Evolutionary conservation across 2,888 invertebrate genomes (phyloP).

Genomic region (Torymus aiolomorphi): DNA sequence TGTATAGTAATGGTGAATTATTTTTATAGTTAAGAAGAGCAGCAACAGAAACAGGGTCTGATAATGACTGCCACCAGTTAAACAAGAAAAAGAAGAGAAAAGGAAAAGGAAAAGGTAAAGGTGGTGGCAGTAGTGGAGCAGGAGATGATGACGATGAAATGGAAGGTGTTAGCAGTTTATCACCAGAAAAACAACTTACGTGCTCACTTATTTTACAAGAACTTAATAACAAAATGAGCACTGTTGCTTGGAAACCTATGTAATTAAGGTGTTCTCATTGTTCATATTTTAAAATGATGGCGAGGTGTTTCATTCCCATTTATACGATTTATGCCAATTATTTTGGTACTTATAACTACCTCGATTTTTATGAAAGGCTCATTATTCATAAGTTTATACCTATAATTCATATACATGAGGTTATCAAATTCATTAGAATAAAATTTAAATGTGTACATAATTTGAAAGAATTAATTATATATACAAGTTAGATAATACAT

Average conservation of each 20-base stretch:
- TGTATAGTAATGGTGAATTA: neutral
- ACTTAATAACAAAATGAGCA: conserved; percentile 86
- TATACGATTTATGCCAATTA: conserved; percentile 43
- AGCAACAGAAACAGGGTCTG: conserved; percentile 69
- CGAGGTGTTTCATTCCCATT: conserved; percentile 37
- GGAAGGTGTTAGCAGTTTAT: conserved; percentile 77
- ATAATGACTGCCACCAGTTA: conserved; percentile 72
- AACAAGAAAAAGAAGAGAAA: conserved; percentile 74
- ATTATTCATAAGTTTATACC: conserved; percentile 37
- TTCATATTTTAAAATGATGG: conserved; percentile 17
- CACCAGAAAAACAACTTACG: conserved; percentile 83
- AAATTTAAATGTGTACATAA: conserved; percentile 48
- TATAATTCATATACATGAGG: conserved; percentile 40
- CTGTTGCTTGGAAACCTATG: conserved; percentile 84
- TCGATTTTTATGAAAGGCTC: conserved; percentile 44
- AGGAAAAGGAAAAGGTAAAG: conserved; percentile 72
- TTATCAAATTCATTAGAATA: conserved; percentile 25
- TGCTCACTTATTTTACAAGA: conserved; percentile 86
- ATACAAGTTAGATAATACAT: conserved; percentile 32
- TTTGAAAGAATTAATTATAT: conserved; percentile 27
- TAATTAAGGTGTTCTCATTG: conserved; percentile 53
- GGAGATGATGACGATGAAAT: conserved; percentile 77
- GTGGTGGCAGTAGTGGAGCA: conserved; percentile 75
- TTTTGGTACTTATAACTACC: conserved; percentile 47
- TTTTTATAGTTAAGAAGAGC: conserved; percentile 68